Base-by-base conservation (phyloP, 2,888 invertebrate species). In the Cremastobaeus sp. region DNA sequence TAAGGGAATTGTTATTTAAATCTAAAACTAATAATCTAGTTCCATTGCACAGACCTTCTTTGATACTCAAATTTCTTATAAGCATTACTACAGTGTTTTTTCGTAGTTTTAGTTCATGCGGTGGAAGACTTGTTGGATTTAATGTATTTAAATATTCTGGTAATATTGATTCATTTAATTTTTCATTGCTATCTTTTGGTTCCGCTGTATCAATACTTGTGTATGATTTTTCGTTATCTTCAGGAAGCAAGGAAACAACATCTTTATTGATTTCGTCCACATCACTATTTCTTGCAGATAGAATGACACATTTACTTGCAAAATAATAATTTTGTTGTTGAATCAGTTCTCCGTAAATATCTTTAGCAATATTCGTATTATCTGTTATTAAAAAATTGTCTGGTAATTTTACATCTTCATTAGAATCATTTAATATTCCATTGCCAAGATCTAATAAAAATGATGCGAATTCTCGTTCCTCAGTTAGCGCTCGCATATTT, bases 31-130 rank as follows among this genome's bases (percentile, higher is more conserved):
- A 30, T 35, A 79, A 71, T 66, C 77, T 45, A 0, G 77, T 78
- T 39, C 77, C 77, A 60, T 77, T 78, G 25, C 74, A 77, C 9
- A 76, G 48, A 5, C 77, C 74, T 70, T 77, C 76, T 76, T 35
- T 62, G n/a, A n/a, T n/a, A n/a, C n/a, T n/a, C n/a, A n/a, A n/a
- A n/a, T n/a, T n/a, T n/a, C n/a, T n/a, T n/a, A 68, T 47, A 8
- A 25, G 25, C 8, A 25, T 25, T 5, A 25, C 25, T 5, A 25
- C 25, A 5, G 25, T 25, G 25, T 25, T 5, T 11, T 43, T 57
- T 62, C 71, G 52, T 25, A 77, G 59, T 30, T 66, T 47, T 8
- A 76, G 62, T 69, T 75, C 71, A 48, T 77, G 45, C 1, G 76
- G 75, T 8, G 70, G 73, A 6, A 76, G 52, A 41, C 41, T 62